Conservation (phyloP, 2,888 invertebrate species). For the Agriopis leucophaearia region DNA sequence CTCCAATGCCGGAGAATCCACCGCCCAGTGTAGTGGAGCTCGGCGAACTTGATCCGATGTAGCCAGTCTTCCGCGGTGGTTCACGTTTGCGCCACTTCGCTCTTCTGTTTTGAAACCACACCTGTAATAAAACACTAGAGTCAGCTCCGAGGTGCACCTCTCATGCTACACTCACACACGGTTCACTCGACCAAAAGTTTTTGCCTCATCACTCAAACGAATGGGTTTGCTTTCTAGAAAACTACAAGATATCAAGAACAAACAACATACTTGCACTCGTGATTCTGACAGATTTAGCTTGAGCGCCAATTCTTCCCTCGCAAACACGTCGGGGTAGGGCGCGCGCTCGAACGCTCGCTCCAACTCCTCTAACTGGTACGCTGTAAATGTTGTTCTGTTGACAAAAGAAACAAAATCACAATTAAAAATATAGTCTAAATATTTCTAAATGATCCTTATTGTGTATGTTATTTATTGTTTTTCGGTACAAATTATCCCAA, state of each 20-base stretch:
- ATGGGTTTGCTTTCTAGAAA: not conserved
- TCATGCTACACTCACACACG: too few relatives aligned
- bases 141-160: not conserved
- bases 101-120: slow-evolving; percentile 96
- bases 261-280: slow-evolving; percentile 76
- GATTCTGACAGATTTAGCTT: slow-evolving; percentile 95
- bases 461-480: too few relatives aligned
- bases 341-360: slow-evolving; percentile 98
- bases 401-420: slow-evolving; percentile 47
- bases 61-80: slow-evolving; percentile 95
- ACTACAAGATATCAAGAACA: not conserved
- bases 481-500: too few relatives aligned
- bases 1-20: slow-evolving; percentile 83
- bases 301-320: slow-evolving; percentile 96
- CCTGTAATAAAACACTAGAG: slow-evolving; percentile 64
- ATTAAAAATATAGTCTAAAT: not conserved
- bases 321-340: slow-evolving; percentile 98
- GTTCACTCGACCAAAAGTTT: too few relatives aligned
- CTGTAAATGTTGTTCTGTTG: slow-evolving; percentile 97
- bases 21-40: slow-evolving; percentile 89
- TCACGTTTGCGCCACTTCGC: slow-evolving; percentile 98
- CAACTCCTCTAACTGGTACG: slow-evolving; percentile 96
- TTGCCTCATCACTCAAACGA: too few relatives aligned
- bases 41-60: slow-evolving; percentile 90
- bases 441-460: too few relatives aligned